Percentiles rank a stretch among this genome's conserved stretches.
Conservation (phyloP, 2,888 invertebrate species). For the Cephus rjabovi region DNA sequence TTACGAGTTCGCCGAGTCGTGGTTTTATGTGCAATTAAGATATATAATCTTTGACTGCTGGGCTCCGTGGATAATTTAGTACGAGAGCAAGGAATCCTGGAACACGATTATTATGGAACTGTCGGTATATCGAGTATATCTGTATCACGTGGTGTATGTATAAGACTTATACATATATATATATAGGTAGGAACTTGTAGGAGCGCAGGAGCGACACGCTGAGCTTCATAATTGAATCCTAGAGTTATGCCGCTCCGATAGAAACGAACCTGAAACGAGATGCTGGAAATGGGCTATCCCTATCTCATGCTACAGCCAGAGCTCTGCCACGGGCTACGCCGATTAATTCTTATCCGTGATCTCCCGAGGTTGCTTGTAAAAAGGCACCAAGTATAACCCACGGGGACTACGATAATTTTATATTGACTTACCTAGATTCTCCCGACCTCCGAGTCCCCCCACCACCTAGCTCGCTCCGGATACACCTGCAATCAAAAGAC, state of each 20-base stretch:
- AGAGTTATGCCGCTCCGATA: constrained; percentile 21
- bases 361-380: neutral
- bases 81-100: neutral
- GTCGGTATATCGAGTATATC: neutral
- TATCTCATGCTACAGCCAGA: neutral
- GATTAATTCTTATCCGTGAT: neutral
- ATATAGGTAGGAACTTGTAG: neutral
- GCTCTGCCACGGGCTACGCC: neutral
- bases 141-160: neutral
- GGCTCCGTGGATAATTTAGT: neutral
- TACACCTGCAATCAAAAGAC: constrained; percentile 38
- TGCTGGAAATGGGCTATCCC: neutral
- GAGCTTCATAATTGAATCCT: constrained; percentile 23
- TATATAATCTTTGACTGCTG: no score
- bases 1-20: no score
- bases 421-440: constrained; percentile 48
- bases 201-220: constrained; percentile 18
- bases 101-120: neutral
- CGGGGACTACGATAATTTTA: neutral
- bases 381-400: constrained; percentile 1
- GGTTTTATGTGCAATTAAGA: no score
- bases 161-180: neutral
- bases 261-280: neutral
- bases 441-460: constrained; percentile 48
- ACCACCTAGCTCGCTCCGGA: constrained; percentile 30